Conservation (phyloP, 2,888 invertebrate species). For the Tetramorium bicarinatum region DNA sequence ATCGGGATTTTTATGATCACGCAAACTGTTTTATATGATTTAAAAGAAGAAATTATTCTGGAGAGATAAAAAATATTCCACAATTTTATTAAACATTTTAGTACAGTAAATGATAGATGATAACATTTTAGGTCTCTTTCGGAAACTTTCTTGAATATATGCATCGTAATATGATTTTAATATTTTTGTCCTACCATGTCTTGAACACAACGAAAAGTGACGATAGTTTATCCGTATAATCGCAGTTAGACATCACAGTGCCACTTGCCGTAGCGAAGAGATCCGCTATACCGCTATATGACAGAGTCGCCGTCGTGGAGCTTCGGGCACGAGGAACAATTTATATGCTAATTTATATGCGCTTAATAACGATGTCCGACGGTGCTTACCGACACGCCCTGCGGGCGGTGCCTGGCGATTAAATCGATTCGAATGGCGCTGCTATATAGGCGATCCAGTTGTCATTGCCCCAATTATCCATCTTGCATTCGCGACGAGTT, state of each 20-base stretch:
- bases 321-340: conserved; percentile 80
- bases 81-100: neutral
- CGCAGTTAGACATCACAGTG: conserved; percentile 24
- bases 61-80: neutral
- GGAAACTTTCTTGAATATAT: neutral
- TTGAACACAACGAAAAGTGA: conserved; percentile 3
- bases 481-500: conserved; percentile 52
- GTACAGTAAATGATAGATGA: neutral
- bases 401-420: conserved; percentile 80
- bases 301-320: conserved; percentile 53
- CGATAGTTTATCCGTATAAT: conserved; percentile 43
- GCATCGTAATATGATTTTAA: neutral
- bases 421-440: conserved; percentile 81
- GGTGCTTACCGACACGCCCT: conserved; percentile 85
- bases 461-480: conserved; percentile 67
- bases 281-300: conserved; percentile 26
- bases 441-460: conserved; percentile 51
- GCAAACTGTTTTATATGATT: neutral
- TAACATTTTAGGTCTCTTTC: neutral
- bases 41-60: neutral
- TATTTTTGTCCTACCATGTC: neutral
- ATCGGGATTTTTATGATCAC: neutral
- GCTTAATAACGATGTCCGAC: conserved; percentile 86
- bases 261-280: conserved; percentile 32
- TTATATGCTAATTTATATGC: conserved; percentile 86